Conservation (phyloP, 2,113 vertebrate genomes). For the Myotis davidii region DNA sequence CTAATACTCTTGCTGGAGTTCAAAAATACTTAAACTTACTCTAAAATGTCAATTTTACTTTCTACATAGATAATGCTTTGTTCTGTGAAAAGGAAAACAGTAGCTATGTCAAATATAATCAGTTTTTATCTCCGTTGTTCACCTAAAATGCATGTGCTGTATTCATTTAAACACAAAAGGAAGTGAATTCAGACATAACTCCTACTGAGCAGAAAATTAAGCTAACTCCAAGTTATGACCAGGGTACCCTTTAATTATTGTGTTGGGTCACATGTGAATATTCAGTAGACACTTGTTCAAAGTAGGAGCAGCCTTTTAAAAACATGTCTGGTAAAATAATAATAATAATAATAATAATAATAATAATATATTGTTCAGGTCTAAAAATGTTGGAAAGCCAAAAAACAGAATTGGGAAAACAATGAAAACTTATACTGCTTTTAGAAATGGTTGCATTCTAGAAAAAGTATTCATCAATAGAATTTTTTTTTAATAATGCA, state of each 20-base stretch:
- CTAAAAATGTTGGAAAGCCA: not conserved
- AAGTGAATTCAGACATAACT: slow-evolving; percentile 72
- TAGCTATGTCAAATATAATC: slow-evolving; percentile 76
- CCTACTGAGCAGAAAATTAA: slow-evolving; percentile 74
- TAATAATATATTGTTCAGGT: not conserved
- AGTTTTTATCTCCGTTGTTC: slow-evolving; percentile 65
- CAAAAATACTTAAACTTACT: slow-evolving; percentile 50
- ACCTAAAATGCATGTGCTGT: slow-evolving; percentile 75
- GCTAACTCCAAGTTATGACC: slow-evolving; percentile 58
- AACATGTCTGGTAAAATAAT: not conserved
- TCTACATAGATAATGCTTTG: slow-evolving; percentile 70
- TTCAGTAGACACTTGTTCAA: slow-evolving; percentile 63
- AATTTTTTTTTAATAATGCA: not conserved
- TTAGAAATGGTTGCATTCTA: not conserved
- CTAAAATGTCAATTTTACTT: slow-evolving; percentile 70
- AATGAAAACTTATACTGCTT: slow-evolving; percentile 18
- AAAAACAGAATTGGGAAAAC: slow-evolving; percentile 35
- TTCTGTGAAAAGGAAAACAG: slow-evolving; percentile 70
- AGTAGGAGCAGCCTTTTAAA: slow-evolving; percentile 65
- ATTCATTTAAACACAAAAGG: slow-evolving; percentile 79
- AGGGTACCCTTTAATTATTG: slow-evolving; percentile 71
- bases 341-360: not conserved
- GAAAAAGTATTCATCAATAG: not conserved
- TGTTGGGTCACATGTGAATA: slow-evolving; percentile 61
- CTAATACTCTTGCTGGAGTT: not conserved